A percentile compares a stretch with the other conserved stretches of the same genome.
These are phyloP conservation scores for Hydriomena furcata DNA, from an alignment of 2,888 invertebrate species.

Conservation along the genomic window DNA sequence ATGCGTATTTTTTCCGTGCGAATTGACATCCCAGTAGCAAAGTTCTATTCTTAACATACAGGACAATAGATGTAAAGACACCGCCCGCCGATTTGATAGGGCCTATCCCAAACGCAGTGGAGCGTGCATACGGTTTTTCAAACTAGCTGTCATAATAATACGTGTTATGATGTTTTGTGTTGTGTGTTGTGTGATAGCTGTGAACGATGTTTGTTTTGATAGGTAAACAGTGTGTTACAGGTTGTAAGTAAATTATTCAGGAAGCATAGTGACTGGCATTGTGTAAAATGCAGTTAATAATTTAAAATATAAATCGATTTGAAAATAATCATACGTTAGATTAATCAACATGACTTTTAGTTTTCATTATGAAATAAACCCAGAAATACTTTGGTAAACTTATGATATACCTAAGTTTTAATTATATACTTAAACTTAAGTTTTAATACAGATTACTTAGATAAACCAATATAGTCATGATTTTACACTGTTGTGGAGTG, in stretches of 20 bases:
- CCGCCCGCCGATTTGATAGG: conserved; percentile 48
- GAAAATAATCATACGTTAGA: too few species aligned
- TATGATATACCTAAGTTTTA: too few species aligned
- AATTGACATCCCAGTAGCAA: conserved; percentile 59
- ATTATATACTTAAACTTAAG: too few species aligned
- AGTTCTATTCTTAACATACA: conserved; percentile 50
- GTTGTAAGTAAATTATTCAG: conserved; percentile 35
- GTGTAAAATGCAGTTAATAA: conserved; percentile 12
- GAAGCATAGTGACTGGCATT: too few species aligned
- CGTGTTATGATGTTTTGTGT: conserved; percentile 58
- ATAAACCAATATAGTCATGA: too few species aligned
- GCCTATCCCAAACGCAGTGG: conserved; percentile 44
- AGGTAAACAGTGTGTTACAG: conserved; percentile 38
- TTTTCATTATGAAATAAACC: too few species aligned
- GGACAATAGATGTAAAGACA: conserved; percentile 52
- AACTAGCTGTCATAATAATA: conserved; percentile 59
- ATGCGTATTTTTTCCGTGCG: conserved; percentile 64
- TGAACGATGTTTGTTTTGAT: conserved; percentile 55
- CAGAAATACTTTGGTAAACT: too few species aligned
- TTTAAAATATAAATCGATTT: too few species aligned
- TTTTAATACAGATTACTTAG: too few species aligned
- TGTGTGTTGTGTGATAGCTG: conserved; percentile 49
- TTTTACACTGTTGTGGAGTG: neutral
- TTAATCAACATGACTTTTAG: neutral
- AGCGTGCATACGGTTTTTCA: conserved; percentile 55